Evolutionary conservation across 2,797 vertebrate genomes (phyloP), one percentile per base, ranked within the genome.

Genomic region (Cercopithecus hamlyni): DNA sequence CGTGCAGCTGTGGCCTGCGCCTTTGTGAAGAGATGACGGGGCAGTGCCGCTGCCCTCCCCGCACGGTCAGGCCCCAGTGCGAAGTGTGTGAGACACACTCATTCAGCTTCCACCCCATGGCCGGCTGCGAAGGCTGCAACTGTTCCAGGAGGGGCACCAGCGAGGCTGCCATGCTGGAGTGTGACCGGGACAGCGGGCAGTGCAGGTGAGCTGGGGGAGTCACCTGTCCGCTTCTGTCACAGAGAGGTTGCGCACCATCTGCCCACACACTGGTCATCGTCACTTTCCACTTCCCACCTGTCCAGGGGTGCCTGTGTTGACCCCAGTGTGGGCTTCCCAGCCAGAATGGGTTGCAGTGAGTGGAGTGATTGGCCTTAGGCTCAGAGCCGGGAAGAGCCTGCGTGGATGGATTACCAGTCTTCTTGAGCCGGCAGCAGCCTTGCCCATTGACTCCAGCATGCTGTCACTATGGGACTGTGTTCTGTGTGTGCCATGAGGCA

Each of bases 1-100:
- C 97, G 0, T 99, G 99, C 92, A 98, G 97, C 76, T 99, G 99
- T 0, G 99, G 99, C 26, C 98, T 93, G 14, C 98, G 97, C 27
- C 99, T 99, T 80, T 99, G 99, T 70, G 99, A 99, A n/a, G 99
- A 99, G 45, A 26, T 98, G 80, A 99, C 99, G 0, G 99, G 99
- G 43, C 97, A 96, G 87, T 99, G 99, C 92, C 99, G 99, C 97
- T 99, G 99, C 94, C 99, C 99, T 5, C 99, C 99, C 2, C 99
- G 93, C 98, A 99, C 99, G 0, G 96, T 99, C 96, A 99, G 98
- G 95, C 99, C 99, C 2, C 95, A 98, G n/a, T 99, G 99, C 67
- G 99, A 99, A 30, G 90, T 95, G 36, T 99, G 99, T 4, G 98
- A 99, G 97, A 96, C 93, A 20, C 98, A 99, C 70, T 99, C 99